These are phyloP conservation scores for Cyprinodon variegatus DNA, from an alignment of 2,113 vertebrate species.

Conservation along the genomic window DNA sequence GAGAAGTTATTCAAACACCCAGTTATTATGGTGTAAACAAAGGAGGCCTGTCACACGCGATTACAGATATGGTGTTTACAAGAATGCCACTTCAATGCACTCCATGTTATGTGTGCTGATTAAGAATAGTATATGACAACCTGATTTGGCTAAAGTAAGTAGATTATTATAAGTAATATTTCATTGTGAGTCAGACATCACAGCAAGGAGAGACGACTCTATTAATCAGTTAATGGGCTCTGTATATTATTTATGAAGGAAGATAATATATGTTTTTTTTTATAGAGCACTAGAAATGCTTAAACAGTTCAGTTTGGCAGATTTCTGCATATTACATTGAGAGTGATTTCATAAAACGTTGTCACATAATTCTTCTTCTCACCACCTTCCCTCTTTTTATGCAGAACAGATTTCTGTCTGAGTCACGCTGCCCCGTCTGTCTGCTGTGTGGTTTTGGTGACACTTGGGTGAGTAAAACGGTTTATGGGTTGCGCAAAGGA, in stretches of 20 bases:
- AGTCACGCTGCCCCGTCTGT: slow-evolving; percentile 30
- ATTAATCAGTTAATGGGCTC: slow-evolving; percentile 36
- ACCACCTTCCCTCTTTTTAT: slow-evolving; percentile 42
- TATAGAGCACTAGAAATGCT: neutral
- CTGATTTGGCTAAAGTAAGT: slow-evolving; percentile 56
- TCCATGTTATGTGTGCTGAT: slow-evolving; percentile 60
- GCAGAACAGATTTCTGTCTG: slow-evolving; percentile 58
- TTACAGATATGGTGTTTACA: slow-evolving; percentile 75
- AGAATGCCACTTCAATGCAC: slow-evolving; percentile 74
- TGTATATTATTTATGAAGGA: slow-evolving; percentile 33
- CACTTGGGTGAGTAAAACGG: slow-evolving; percentile 37
- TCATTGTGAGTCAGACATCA: slow-evolving; percentile 43
- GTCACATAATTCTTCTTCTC: slow-evolving; percentile 33
- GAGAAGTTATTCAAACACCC: slow-evolving; percentile 80
- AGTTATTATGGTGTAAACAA: slow-evolving; percentile 80
- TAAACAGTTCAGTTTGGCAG: slow-evolving; percentile 9
- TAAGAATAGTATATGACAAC: slow-evolving; percentile 70
- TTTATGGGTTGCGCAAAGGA: slow-evolving; percentile 44
- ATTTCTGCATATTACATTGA: slow-evolving; percentile 17
- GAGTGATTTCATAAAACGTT: slow-evolving; percentile 21
- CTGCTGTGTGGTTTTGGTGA: slow-evolving; percentile 45
- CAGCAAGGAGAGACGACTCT: slow-evolving; percentile 25
- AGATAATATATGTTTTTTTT: slow-evolving; percentile 22
- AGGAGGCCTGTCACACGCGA: slow-evolving; percentile 71
- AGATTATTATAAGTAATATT: slow-evolving; percentile 54